phyloP scores from a whole-genome alignment of 92 coral and sea anemone genomes.

The Zoanthus sansibaricus region DNA sequence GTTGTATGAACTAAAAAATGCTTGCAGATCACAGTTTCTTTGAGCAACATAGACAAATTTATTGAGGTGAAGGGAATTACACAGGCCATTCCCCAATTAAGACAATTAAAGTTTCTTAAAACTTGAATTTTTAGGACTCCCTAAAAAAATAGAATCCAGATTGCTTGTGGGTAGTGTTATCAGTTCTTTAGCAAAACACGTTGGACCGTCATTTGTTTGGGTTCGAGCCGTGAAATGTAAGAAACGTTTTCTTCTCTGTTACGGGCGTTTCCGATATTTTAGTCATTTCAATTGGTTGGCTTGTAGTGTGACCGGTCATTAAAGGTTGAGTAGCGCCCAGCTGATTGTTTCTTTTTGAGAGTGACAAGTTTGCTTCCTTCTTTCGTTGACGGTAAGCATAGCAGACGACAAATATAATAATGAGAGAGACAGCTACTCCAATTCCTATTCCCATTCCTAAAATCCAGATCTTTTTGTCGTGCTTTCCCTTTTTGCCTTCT shows the following conservation, averaged over 20 bases:
- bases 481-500: neutral
- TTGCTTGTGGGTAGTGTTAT: neutral
- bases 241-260: conserved; percentile 16
- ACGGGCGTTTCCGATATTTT: neutral
- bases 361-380: neutral
- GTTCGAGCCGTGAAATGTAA: conserved; percentile 29
- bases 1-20: no score
- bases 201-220: neutral
- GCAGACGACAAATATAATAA: neutral
- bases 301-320: conserved; percentile 6
- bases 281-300: conserved; percentile 15
- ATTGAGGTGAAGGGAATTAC: no score
- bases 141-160: no score
- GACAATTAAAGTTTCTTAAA: no score
- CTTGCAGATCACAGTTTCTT: no score
- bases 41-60: no score
- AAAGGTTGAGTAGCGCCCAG: neutral
- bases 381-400: neutral
- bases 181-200: neutral
- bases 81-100: no score
- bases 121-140: no score
- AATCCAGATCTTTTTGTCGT: neutral
- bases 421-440: neutral
- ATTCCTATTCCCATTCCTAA: conserved; percentile 7
- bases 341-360: neutral